Percentiles rank a stretch among this genome's conserved stretches.
phyloP scores from a whole-genome alignment of 2,113 vertebrate genomes.

The Cyphomyrus discorhynchus region DNA sequence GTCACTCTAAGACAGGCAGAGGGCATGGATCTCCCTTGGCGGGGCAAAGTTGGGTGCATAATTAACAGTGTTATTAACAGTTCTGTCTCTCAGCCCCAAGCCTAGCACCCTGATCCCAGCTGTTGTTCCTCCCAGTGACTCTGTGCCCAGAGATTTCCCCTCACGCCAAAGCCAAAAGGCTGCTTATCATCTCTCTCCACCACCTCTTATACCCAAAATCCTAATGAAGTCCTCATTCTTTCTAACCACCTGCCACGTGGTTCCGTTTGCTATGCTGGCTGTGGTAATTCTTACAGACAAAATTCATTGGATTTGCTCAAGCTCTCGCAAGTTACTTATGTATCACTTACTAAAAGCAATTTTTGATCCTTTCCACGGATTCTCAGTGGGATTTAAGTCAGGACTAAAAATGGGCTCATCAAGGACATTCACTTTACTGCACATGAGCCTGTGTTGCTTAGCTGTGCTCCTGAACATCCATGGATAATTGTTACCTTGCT shows the following conservation, averaged over 20 bases:
- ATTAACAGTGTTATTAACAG: not conserved
- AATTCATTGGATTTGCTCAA: not conserved
- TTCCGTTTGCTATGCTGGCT: not conserved
- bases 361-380: not conserved
- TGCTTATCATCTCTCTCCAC: not conserved
- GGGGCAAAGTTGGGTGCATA: not conserved
- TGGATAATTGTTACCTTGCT: not conserved
- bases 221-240: not conserved
- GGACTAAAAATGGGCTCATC: not conserved
- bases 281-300: not conserved
- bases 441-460: not conserved
- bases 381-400: not conserved
- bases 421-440: not conserved
- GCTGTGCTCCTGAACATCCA: not conserved
- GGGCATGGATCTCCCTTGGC: not conserved
- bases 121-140: not conserved
- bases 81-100: not conserved
- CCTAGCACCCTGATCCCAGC: not conserved
- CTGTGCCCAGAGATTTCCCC: not conserved
- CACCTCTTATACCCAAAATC: not conserved
- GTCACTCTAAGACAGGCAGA: not conserved
- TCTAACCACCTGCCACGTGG: not conserved
- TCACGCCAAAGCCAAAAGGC: not conserved
- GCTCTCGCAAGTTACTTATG: not conserved
- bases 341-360: not conserved